Percentiles rank a stretch among this genome's conserved stretches.
phyloP scores from a whole-genome alignment of 2,113 vertebrate genomes.

The Nicator chloris region DNA sequence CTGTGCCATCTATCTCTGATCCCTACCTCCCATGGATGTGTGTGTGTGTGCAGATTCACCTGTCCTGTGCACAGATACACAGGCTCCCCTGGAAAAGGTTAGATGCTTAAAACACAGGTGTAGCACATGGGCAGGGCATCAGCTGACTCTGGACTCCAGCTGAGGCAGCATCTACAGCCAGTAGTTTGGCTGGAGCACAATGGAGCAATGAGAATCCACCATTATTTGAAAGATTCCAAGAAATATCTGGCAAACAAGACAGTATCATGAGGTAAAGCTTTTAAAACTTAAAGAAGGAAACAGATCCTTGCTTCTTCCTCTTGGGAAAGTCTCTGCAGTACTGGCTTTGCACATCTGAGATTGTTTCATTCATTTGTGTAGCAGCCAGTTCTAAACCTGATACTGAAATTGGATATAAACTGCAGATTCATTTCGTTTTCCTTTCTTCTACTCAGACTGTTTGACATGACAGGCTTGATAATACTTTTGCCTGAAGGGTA shows the following conservation, averaged over 20 bases:
- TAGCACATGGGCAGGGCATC: neutral
- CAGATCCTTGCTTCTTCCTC: neutral
- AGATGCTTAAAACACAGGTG: neutral
- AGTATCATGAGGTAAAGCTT: conserved; percentile 6
- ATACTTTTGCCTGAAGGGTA: neutral
- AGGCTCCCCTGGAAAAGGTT: fast-evolving
- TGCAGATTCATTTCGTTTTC: neutral
- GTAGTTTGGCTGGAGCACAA: neutral
- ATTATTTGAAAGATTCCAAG: neutral
- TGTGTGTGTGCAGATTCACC: neutral
- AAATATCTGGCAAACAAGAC: conserved; percentile 9
- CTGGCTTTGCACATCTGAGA: conserved; percentile 14
- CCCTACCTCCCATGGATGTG: neutral
- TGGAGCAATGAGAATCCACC: neutral
- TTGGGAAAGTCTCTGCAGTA: neutral
- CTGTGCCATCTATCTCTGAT: neutral
- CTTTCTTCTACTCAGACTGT: neutral
- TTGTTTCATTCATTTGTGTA: conserved; percentile 11
- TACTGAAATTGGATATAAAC: neutral
- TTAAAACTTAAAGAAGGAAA: conserved; percentile 28
- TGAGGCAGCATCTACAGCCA: neutral
- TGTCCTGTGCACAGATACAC: neutral
- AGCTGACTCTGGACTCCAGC: neutral
- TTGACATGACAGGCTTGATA: neutral
- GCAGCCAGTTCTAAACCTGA: conserved; percentile 12